These are phyloP conservation scores for Helleia helle DNA, from an alignment of 2,888 invertebrate species.

Conservation along the genomic window DNA sequence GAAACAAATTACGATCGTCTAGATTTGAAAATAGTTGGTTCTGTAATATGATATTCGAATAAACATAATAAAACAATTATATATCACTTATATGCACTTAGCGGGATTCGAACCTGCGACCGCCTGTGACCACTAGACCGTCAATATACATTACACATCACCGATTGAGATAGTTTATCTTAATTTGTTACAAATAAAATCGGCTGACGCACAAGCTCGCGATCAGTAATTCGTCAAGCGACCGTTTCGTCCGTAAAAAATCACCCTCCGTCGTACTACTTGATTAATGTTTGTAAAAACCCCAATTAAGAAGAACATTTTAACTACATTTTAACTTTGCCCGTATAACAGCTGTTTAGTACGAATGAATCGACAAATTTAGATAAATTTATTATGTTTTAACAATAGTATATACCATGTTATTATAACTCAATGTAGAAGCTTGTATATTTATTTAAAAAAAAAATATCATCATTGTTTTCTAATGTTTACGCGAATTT, in stretches of 20 bases:
- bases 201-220: slow-evolving; percentile 35
- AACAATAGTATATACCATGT: not conserved
- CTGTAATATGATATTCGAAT: too few species aligned
- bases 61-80: too few species aligned
- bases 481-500: too few species aligned
- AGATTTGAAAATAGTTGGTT: too few species aligned
- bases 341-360: slow-evolving; percentile 43
- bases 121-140: too few species aligned
- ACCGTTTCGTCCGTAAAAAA: slow-evolving; percentile 51
- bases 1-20: too few species aligned
- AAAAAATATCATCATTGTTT: too few species aligned
- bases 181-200: slow-evolving; percentile 5
- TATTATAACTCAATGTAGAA: too few species aligned
- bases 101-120: too few species aligned
- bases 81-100: too few species aligned
- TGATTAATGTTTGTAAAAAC: slow-evolving; percentile 70
- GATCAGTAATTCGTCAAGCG: slow-evolving; percentile 46
- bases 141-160: too few species aligned
- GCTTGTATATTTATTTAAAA: too few species aligned
- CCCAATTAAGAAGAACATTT: slow-evolving; percentile 55
- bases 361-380: slow-evolving; percentile 15
- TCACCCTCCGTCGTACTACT: slow-evolving; percentile 54
- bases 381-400: slow-evolving; percentile 8
- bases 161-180: slow-evolving; percentile 3
- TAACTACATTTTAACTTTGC: slow-evolving; percentile 47